Evolutionary conservation across 2,113 vertebrate genomes (phyloP), one percentile per base, ranked within the genome.

Genomic region (Murina feae): DNA sequence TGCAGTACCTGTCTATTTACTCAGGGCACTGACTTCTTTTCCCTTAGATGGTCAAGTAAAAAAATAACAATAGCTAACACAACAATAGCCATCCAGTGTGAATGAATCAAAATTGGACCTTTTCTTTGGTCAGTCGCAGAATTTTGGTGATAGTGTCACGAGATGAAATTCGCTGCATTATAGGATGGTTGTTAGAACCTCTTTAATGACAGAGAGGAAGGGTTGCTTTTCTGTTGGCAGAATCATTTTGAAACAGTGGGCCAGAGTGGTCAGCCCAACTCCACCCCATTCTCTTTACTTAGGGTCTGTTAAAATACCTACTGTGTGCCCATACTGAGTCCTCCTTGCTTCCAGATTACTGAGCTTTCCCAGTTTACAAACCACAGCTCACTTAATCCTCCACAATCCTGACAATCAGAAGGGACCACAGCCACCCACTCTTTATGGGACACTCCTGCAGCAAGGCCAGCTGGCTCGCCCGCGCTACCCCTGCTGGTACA

Each of bases 401-500:
- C n/a, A 25, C 21, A 68, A 1, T 7, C 30, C 12, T 14, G 9
- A 6, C 0, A 1, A 72, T 21, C 35, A 53, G 17, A 23, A 4
- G 5, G 23, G 53, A 42, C 82, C 37, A 2, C 30, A n/a, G 7
- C 4, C 18, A 23, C 10, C 23, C 9, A 2, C 2, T 88, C 37
- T 86, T 49, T 44, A 25, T 2, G 16, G 18, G 71, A 60, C 16
- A 42, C 55, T 12, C 4, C 5, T 9, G 53, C 9, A 4, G 35
- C 44, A 58, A 20, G 76, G 72, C 47, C 23, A 5, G 10, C 21
- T 9, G 32, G 47, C 30, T 79, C 23, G 53, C 44, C 72, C 30
- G 0, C 0, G 0, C 3, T 5, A 1, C 4, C 20, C 30, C 53
- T 4, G 12, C 69, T 49, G 2, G 18, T 12, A 9, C 49, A 55